These are phyloP conservation scores for Rhinoderma darwinii DNA, from an alignment of 2,113 vertebrate species.

Conservation along the genomic window DNA sequence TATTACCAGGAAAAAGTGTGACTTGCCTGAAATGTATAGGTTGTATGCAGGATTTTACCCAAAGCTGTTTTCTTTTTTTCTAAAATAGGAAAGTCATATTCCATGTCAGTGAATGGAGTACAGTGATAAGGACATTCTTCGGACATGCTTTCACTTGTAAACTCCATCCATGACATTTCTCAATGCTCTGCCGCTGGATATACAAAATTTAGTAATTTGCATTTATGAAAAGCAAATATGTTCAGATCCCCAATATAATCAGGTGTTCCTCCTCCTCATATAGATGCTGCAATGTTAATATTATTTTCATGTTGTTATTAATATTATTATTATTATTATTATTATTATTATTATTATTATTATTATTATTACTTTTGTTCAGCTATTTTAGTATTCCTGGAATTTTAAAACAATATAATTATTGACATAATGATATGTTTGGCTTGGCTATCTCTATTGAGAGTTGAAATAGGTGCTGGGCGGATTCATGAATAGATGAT, in stretches of 20 bases:
- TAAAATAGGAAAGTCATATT: slow-evolving; percentile 12
- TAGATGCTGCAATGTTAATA: not conserved
- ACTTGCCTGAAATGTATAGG: slow-evolving; percentile 37
- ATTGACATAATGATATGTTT: no score
- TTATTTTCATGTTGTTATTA: not conserved
- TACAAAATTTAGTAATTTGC: slow-evolving; percentile 1
- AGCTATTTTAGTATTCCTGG: not conserved
- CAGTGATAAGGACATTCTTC: slow-evolving; percentile 29
- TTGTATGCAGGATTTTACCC: slow-evolving; percentile 28
- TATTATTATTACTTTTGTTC: not conserved
- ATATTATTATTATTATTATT: no score
- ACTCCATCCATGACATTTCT: slow-evolving; percentile 16
- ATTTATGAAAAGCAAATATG: not conserved
- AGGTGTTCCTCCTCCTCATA: not conserved
- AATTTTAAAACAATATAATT: not conserved
- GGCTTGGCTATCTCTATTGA: no score
- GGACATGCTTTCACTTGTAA: not conserved
- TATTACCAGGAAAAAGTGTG: slow-evolving; percentile 23
- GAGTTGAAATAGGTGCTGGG: no score
- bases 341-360: not conserved
- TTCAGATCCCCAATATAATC: not conserved
- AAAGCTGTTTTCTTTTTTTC: slow-evolving; percentile 3
- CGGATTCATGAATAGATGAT: no score
- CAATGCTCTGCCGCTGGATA: not conserved
- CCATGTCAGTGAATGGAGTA: slow-evolving; percentile 11